Evolutionary conservation across 2,888 invertebrate species (phyloP), one percentile per base, ranked within the genome.

Genomic region (Phortica magna): DNA sequence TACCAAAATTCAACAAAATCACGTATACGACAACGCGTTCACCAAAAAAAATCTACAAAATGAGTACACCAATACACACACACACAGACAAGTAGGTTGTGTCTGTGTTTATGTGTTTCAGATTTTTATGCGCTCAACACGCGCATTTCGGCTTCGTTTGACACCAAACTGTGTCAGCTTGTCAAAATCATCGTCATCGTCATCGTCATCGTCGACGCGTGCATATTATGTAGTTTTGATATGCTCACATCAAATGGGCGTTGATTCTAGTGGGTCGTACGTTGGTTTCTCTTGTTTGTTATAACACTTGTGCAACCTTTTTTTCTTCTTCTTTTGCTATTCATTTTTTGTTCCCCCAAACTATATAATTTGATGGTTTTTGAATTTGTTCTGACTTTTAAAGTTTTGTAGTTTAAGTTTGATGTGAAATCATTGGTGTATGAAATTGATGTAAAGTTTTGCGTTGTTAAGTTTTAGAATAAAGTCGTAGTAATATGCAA

Each of bases 151-250:
- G 77, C 80, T 80, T 77, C 79, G 85, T 83, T 83, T 88, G 85
- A 88, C 85, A 88, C 84, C 87, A 79, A 87, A 85, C 79, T 87
- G 87, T 85, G 85, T 87, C 85, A 85, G 87, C 85, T 84, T 85
- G 85, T 85, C 85, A 88, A 87, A 85, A 87, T 87, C 83, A 82
- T 85, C 83, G 82, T 22, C 48, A 48, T 17, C 48, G 7, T 31
- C 53, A 31, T 53, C 53, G 14, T 70, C 70, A 70, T 53, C 55
- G 48, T 48, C 48, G 48, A 48, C 48, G 48, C 48, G 48, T 48
- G 48, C 48, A 48, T 14, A 48, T 48, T 48, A 48, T 48, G 48
- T 48, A 48, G 48, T 48, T 48, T 48, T 48, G 48, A 48, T 48
- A 48, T 14, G 2, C 48, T 48, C 10, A 9, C 48, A 48, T 48